A percentile compares a stretch with the other conserved stretches of the same genome.
phyloP scores from a whole-genome alignment of 2,797 vertebrate species.

The Erithacus rubecula region DNA sequence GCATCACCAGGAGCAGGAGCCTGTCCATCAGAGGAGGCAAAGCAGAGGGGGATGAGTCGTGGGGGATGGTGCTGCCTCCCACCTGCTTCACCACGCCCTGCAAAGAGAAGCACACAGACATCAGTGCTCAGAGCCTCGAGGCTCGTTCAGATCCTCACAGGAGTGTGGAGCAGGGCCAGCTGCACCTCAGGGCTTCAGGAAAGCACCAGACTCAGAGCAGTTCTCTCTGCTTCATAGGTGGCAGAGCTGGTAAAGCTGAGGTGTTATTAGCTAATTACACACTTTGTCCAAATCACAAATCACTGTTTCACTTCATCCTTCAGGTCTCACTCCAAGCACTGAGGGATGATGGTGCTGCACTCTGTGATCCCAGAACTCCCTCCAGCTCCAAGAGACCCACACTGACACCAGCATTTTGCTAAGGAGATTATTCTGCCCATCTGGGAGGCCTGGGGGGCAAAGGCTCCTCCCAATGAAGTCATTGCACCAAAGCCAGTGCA shows the following conservation, averaged over 20 bases:
- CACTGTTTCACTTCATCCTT: background rate
- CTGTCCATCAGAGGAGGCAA: background rate
- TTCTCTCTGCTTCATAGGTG: fast-evolving
- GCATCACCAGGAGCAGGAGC: background rate
- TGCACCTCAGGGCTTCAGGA: fast-evolving
- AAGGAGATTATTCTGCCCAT: background rate
- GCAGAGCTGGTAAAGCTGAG: background rate
- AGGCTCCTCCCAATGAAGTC: fast-evolving
- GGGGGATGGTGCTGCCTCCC: conserved; percentile 39
- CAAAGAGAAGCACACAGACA: fast-evolving
- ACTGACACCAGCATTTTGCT: fast-evolving
- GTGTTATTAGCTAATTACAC: too few relatives aligned
- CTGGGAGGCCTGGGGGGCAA: fast-evolving
- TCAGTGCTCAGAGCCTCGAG: fast-evolving
- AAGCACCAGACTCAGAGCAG: fast-evolving
- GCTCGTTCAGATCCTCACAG: fast-evolving
- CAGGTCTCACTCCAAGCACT: background rate
- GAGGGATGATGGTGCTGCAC: fast-evolving
- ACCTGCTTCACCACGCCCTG: conserved; percentile 4
- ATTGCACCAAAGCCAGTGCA: background rate
- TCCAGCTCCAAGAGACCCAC: background rate
- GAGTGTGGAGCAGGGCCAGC: fast-evolving
- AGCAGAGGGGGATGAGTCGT: background rate
- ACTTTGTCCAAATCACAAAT: background rate
- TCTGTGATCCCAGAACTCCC: fast-evolving